phyloP scores from a whole-genome alignment of 2,797 vertebrate species.

The Halcyon badia region DNA sequence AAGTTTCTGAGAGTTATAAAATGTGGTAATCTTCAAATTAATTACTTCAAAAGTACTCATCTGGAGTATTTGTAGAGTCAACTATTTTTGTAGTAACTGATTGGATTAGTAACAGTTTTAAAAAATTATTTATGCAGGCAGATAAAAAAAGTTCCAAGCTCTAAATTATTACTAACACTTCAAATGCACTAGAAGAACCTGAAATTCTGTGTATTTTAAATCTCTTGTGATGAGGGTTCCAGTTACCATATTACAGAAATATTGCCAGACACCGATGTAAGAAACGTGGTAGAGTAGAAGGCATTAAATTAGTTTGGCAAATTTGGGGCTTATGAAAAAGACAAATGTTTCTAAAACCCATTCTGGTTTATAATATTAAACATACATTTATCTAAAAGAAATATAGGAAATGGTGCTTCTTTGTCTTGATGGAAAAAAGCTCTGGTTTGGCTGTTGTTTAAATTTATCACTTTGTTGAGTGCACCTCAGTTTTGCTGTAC shows the following conservation, averaged over 20 bases:
- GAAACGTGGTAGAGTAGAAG: background rate
- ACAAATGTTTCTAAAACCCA: constrained; percentile 36
- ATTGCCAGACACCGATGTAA: background rate
- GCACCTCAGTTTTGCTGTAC: constrained; percentile 69
- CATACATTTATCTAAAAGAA: constrained; percentile 38
- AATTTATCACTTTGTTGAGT: constrained; percentile 70
- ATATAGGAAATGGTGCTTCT: constrained; percentile 4
- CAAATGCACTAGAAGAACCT: background rate
- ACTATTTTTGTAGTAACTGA: background rate
- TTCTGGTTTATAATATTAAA: constrained; percentile 54
- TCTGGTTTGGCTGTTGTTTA: constrained; percentile 51
- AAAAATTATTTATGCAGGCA: background rate
- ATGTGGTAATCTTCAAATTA: background rate
- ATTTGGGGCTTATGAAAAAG: constrained; percentile 25
- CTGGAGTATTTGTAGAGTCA: background rate
- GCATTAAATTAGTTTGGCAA: constrained; percentile 1
- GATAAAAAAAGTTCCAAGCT: background rate
- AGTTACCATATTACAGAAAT: constrained; percentile 13
- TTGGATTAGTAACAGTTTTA: background rate
- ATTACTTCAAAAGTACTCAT: background rate
- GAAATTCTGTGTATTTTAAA: background rate
- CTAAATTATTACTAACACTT: background rate
- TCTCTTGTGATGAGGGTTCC: background rate
- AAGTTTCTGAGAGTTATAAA: background rate
- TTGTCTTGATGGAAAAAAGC: background rate